These are phyloP conservation scores for Oreochromis mossambicus DNA, from an alignment of 2,797 vertebrate genomes.

Conservation along the genomic window DNA sequence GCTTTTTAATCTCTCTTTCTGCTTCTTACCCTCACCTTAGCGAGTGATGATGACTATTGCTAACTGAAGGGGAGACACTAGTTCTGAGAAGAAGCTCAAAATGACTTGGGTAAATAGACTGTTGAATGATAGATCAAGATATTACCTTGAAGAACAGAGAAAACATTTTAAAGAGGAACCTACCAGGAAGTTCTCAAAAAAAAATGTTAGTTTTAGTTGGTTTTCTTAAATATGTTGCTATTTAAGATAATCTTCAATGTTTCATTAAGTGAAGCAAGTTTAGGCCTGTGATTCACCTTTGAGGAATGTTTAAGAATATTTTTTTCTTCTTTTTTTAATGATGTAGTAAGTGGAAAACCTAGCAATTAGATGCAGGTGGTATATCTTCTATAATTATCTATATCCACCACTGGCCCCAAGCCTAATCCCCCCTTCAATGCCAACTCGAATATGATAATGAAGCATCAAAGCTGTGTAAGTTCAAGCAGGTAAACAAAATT, in stretches of 20 bases:
- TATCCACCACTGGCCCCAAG: not conserved
- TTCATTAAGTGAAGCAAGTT: not conserved
- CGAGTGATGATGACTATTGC: not conserved
- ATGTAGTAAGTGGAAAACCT: not conserved
- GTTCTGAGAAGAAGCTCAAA: not conserved
- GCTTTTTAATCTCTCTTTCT: not conserved
- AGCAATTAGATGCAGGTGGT: not conserved
- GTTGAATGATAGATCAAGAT: not conserved
- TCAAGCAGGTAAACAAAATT: not conserved
- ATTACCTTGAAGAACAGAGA: not conserved
- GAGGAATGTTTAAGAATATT: not conserved
- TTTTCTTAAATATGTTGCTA: not conserved
- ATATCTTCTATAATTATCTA: not conserved
- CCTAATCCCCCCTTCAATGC: not conserved
- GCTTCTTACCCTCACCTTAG: not conserved
- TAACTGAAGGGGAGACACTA: not conserved
- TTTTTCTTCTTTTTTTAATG: not conserved
- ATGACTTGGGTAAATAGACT: not conserved
- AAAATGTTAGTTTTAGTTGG: not conserved
- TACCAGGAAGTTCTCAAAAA: not conserved
- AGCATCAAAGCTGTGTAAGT: not conserved
- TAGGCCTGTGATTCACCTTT: not conserved
- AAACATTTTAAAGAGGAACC: not conserved
- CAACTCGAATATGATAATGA: not conserved
- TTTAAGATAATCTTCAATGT: not conserved